phyloP scores from a whole-genome alignment of 2,888 invertebrate genomes.

The Amblyjoppa fuscipennis region DNA sequence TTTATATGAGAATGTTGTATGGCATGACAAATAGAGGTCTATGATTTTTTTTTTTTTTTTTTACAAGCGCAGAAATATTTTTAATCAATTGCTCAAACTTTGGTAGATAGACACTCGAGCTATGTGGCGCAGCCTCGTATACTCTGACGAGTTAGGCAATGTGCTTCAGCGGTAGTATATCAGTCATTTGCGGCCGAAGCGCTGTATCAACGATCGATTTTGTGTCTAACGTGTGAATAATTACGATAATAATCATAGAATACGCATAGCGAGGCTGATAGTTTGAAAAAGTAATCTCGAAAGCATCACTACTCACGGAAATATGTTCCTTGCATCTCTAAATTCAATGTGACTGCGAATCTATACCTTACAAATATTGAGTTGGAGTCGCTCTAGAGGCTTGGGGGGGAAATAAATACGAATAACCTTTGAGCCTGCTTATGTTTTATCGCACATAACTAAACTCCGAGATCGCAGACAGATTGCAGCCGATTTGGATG shows the following conservation, averaged over 20 bases:
- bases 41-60: slow-evolving; percentile 32
- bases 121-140: slow-evolving; percentile 13
- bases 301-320: slow-evolving; percentile 13
- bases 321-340: slow-evolving; percentile 4
- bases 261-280: neutral
- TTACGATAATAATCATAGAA: slow-evolving; percentile 21
- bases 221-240: slow-evolving; percentile 32
- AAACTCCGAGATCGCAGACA: slow-evolving; percentile 8
- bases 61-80: neutral
- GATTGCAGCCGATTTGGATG: neutral
- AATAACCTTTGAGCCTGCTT: neutral
- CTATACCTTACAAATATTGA: neutral
- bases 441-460: slow-evolving; percentile 19
- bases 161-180: slow-evolving; percentile 27
- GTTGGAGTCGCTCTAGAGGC: neutral
- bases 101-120: slow-evolving; percentile 9
- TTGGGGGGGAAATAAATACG: neutral
- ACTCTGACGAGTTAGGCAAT: slow-evolving; percentile 4
- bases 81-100: slow-evolving; percentile 50
- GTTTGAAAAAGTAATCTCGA: neutral
- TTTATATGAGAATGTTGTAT: neutral
- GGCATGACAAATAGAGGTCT: neutral
- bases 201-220: slow-evolving; percentile 1
- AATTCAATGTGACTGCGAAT: neutral
- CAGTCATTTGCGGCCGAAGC: neutral